These are phyloP conservation scores for Suncus etruscus DNA, from an alignment of 2,113 vertebrate species.

Conservation along the genomic window DNA sequence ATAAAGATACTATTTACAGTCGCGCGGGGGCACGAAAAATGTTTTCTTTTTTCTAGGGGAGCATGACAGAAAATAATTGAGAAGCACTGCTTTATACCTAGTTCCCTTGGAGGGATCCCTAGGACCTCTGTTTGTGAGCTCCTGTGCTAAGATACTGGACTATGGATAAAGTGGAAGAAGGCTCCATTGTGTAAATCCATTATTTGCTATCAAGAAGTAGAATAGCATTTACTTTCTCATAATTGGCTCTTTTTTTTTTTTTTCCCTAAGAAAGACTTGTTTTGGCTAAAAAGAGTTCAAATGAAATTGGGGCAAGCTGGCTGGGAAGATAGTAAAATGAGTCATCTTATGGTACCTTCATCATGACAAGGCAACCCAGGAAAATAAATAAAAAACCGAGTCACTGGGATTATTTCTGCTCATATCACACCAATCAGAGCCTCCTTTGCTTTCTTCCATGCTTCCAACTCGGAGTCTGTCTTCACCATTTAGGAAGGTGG, in stretches of 20 bases:
- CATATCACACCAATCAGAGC: neutral
- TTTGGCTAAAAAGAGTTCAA: neutral
- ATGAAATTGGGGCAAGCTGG: neutral
- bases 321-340: neutral
- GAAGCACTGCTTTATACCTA: too few relatives aligned
- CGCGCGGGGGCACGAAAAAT: too few relatives aligned
- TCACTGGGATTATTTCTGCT: neutral
- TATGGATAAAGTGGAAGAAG: too few relatives aligned
- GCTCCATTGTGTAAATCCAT: too few relatives aligned
- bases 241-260: neutral
- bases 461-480: neutral
- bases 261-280: constrained; percentile 28
- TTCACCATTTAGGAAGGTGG: neutral
- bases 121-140: neutral
- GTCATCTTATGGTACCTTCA: neutral
- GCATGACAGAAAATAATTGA: too few relatives aligned
- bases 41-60: too few relatives aligned
- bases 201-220: too few relatives aligned
- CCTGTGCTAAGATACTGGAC: too few relatives aligned
- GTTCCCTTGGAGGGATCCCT: neutral
- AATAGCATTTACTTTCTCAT: too few relatives aligned
- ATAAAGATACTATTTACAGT: too few relatives aligned
- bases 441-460: neutral
- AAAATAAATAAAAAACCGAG: neutral
- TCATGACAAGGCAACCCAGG: neutral